Conservation (phyloP, 1,140 invertebrate genomes). For the Procambarus virginalis region DNA sequence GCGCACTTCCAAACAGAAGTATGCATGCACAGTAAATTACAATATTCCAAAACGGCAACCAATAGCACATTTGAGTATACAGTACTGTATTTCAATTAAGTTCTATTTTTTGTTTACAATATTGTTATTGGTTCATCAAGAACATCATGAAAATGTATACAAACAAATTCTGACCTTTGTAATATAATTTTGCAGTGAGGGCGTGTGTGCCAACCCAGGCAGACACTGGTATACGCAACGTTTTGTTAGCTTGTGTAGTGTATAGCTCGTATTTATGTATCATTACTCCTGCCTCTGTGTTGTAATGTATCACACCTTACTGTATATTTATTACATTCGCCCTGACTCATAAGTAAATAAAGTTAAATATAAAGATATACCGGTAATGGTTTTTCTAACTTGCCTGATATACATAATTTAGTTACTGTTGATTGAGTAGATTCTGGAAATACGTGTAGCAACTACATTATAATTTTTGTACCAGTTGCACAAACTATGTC, state of each 20-base stretch:
- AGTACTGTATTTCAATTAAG: not conserved
- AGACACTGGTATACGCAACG: not conserved
- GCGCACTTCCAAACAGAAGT: not conserved
- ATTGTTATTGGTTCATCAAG: not conserved
- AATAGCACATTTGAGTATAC: too few relatives aligned
- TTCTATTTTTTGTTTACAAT: not conserved
- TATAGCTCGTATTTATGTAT: slow-evolving; percentile 44
- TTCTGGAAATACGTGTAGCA: too few relatives aligned
- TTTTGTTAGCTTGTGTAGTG: slow-evolving; percentile 29
- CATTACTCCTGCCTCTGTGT: slow-evolving; percentile 42
- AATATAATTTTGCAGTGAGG: not conserved
- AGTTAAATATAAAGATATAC: slow-evolving; percentile 23
- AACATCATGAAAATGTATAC: not conserved
- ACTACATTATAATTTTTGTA: too few relatives aligned
- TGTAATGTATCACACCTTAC: slow-evolving; percentile 56
- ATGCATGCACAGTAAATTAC: not conserved
- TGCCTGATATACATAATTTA: too few relatives aligned
- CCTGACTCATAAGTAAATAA: slow-evolving; percentile 54
- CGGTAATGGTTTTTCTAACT: not conserved
- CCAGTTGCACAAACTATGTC: too few relatives aligned
- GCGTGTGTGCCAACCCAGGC: not conserved
- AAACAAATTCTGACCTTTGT: not conserved
- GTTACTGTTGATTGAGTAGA: too few relatives aligned
- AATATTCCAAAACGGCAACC: not conserved
- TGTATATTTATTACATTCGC: slow-evolving; percentile 58